phyloP scores from a whole-genome alignment of 2,888 invertebrate genomes.

The Sericinus montela region DNA sequence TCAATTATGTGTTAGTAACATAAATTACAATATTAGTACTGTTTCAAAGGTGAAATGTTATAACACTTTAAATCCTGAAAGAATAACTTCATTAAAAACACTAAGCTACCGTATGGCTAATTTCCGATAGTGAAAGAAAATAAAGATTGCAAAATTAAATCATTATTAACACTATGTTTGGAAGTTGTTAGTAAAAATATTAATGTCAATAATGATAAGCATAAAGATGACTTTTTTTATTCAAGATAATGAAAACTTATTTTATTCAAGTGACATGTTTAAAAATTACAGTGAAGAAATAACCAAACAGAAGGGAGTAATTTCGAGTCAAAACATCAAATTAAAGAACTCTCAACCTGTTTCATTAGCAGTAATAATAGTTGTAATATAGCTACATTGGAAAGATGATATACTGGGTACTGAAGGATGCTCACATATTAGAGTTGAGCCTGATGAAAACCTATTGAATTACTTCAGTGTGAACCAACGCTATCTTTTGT shows the following conservation, averaged over 20 bases:
- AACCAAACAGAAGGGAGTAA: constrained; percentile 32
- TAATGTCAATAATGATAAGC: not conserved
- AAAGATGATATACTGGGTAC: constrained; percentile 33
- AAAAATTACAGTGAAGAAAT: constrained; percentile 25
- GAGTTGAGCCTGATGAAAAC: constrained; percentile 50
- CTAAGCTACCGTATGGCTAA: constrained; percentile 2
- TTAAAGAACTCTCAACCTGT: constrained; percentile 51
- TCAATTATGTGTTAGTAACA: constrained; percentile 6
- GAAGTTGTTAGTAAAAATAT: constrained; percentile 19
- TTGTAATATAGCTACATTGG: constrained; percentile 16
- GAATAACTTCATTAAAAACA: constrained; percentile 1
- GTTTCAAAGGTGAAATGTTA: not conserved
- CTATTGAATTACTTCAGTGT: constrained; percentile 61
- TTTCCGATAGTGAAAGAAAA: not conserved
- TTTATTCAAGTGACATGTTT: constrained; percentile 25
- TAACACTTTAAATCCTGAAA: not conserved
- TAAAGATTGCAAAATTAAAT: constrained; percentile 26
- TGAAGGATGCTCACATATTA: constrained; percentile 38
- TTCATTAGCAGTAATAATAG: constrained; percentile 22
- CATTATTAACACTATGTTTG: constrained; percentile 43
- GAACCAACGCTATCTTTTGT: constrained; percentile 55
- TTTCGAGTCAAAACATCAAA: constrained; percentile 57
- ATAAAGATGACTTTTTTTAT: constrained; percentile 17
- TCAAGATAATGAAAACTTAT: constrained; percentile 29
- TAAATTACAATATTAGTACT: not conserved